Evolutionary conservation across 2,888 invertebrate genomes (phyloP), one percentile per base, ranked within the genome.

Genomic region (Petrolisthes cinctipes): DNA sequence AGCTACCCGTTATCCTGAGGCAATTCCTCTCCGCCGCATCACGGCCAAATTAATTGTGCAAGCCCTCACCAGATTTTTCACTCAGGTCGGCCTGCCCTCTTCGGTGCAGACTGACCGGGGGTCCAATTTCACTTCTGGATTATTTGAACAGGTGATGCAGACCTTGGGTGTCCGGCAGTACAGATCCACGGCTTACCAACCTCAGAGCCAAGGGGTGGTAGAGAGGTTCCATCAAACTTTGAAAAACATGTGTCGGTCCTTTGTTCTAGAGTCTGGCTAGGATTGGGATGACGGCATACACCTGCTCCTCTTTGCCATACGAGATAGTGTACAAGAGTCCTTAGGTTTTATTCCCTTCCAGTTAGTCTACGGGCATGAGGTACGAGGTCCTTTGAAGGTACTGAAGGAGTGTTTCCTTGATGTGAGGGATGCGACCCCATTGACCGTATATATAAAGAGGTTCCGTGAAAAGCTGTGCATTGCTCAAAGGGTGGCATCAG

Each of bases 1-100:
- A 9, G 61, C 84, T 57, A 84, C 84, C n/a, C 57, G 84, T 4
- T 84, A 84, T 20, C 84, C 84, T 2, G 76, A 84, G 53, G 84
- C 84, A 4, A 84, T 76, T 6, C 84, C 84, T 57, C 11, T 84
- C 3, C 5, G 76, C 4, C 20, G 61, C 14, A 76, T 57, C 7
- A 76, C 57, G 14, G 54, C 84, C 4, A 84, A 84, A 51, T 76
- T 76, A 37, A 61, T 84, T 14, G 84, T 75, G 7, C 37, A 54
- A 54, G 83, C 83, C 83, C 73, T 83, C 4, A 83, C 54, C 11
- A 71, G 66, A 7, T 57, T 78, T 23, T 84, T 78, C 51, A 78
- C 66, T 51, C 78, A 84, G 9, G 78, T 78, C 5, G 84, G 76
- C 14, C 11, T 84, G 66, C 57, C 79, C 3, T 5, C 56, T 5